Evolutionary conservation across 2,113 vertebrate species (phyloP), one percentile per base, ranked within the genome.

Genomic region (Piprites chloris): DNA sequence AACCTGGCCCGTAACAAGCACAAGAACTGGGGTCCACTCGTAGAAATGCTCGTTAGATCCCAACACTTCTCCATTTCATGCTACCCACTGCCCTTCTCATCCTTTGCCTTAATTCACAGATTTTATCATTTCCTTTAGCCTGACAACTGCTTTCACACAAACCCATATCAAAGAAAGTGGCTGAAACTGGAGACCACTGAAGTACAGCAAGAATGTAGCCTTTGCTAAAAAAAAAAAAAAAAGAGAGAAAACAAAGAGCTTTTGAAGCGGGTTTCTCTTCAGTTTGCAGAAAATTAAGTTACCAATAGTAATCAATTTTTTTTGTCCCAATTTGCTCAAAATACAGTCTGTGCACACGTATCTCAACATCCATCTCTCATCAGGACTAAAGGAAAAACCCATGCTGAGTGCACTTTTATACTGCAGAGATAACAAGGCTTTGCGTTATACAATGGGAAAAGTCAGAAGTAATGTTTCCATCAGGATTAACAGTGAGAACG

Each of bases 181-280:
- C 88, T 97, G 92, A 93, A 96, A 96, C 88, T 44, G 9, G 69
- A 89, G 73, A 92, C 90, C 59, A 75, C 92, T 89, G 82, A 92
- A 93, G 96, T 75, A 96, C 87, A 92, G 68, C 71, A 33, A 94
- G 73, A 90, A 56, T 4, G 0, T 41, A 93, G 61, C 55, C 62
- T 96, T 87, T 94, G 86, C 87, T 86, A 86, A 94, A 95, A 59
- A 58, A 73, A 77, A 65, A 69, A 12, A 50, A 50, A 58, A 85
- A 14, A 50, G 50, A 58, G 35, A 56, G 55, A 49, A 53, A 85
- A 93, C 39, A 90, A 74, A 90, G 67, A 27, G 42, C 71, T 94
- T 95, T 96, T 97, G 92, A 97, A 97, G 88, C 56, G 55, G 63
- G 61, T 91, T 97, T 97, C 84, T 97, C 86, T 85, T 91, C 7